These are phyloP conservation scores for Cuculus canorus DNA, from an alignment of 2,797 vertebrate genomes.

Conservation along the genomic window DNA sequence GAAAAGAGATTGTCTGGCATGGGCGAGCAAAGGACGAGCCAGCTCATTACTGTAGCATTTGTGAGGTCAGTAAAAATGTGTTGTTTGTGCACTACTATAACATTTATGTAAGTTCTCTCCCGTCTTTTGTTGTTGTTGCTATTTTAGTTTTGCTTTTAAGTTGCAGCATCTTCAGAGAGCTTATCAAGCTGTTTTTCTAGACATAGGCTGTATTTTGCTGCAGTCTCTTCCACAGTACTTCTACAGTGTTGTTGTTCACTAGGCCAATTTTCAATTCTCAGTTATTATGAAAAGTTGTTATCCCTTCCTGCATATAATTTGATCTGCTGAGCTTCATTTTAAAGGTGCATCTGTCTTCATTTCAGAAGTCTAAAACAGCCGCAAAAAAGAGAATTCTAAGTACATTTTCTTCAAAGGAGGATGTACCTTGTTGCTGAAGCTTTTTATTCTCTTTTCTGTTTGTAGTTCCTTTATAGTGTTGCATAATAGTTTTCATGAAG, in stretches of 20 bases:
- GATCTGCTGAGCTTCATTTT: not conserved
- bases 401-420: not conserved
- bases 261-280: conserved; percentile 27
- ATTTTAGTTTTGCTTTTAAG: not conserved
- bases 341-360: not conserved
- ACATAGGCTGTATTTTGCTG: not conserved
- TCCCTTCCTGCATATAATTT: conserved; percentile 7
- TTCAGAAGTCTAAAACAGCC: not conserved
- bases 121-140: not conserved
- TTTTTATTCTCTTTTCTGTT: not conserved
- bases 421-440: not conserved
- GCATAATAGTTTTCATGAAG: not conserved
- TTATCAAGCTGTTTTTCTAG: not conserved
- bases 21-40: conserved; percentile 91
- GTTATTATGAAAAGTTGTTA: not conserved
- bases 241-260: not conserved
- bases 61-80: conserved; percentile 84
- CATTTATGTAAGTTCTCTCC: not conserved
- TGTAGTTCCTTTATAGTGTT: not conserved
- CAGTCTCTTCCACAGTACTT: not conserved
- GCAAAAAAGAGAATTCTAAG: not conserved
- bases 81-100: not conserved
- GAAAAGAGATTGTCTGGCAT: conserved; percentile 94
- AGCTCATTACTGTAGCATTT: conserved; percentile 97
- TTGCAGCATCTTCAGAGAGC: not conserved